phyloP scores from a whole-genome alignment of 2,113 vertebrate genomes.

The Tachysurus fulvidraco region DNA sequence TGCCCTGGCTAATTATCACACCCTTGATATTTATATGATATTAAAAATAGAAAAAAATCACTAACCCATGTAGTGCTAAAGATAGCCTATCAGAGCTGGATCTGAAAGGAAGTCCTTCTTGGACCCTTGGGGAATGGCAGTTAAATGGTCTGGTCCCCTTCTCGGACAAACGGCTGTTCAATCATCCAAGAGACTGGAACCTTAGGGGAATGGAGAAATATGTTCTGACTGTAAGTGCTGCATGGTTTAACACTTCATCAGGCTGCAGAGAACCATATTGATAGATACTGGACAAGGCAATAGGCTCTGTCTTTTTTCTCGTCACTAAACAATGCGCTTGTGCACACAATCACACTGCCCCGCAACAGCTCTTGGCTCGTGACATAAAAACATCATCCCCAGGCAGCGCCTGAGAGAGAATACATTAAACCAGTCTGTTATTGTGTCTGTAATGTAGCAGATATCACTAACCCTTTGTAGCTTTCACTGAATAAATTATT shows the following conservation, averaged over 20 bases:
- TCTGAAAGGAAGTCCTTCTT: conserved; percentile 32
- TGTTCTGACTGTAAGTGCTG: conserved; percentile 46
- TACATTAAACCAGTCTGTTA: conserved; percentile 48
- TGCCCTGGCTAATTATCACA: not conserved
- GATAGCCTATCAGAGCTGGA: not conserved
- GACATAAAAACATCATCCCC: conserved; percentile 51
- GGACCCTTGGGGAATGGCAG: conserved; percentile 57
- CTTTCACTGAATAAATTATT: conserved; percentile 47
- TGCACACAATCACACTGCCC: conserved; percentile 28
- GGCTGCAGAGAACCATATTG: conserved; percentile 35
- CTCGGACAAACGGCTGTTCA: conserved; percentile 63
- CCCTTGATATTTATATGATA: conserved; percentile 1
- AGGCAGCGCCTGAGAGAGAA: conserved; percentile 43
- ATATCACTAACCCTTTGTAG: conserved; percentile 50
- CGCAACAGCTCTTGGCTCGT: conserved; percentile 50
- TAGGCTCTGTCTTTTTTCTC: conserved; percentile 29
- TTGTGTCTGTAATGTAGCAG: conserved; percentile 46
- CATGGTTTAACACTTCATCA: conserved; percentile 49
- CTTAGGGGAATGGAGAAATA: conserved; percentile 61
- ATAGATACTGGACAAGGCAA: conserved; percentile 36
- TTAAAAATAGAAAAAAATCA: not conserved
- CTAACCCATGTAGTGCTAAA: not conserved
- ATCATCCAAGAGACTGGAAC: conserved; percentile 63
- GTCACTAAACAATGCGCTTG: conserved; percentile 34
- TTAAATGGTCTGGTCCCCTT: conserved; percentile 69